Evolutionary conservation across 1,140 invertebrate species (phyloP), one percentile per base, ranked within the genome.

Genomic region (Drosophila prosaltans): DNA sequence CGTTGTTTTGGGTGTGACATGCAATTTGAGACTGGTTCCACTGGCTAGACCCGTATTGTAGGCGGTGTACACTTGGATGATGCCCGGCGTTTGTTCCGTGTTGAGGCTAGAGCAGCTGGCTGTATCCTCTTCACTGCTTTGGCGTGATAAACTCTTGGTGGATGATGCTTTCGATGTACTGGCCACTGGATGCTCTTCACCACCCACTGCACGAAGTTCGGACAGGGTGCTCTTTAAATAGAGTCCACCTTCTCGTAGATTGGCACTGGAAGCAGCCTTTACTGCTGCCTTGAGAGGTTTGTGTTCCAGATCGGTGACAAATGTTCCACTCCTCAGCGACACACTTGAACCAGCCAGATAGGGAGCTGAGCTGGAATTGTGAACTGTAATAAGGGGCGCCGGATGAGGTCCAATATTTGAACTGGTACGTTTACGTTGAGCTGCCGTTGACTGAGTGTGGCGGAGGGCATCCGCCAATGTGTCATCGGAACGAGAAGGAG

Each of bases 31-130:
- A 78, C 97, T 98, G 1, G 98, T 98, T 0, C 98, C 98, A 48
- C 95, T 95, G 3, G 97, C 97, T 68, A 99, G 92, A 26, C 98
- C 98, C 0, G 97, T 99, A 76, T 98, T 97, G 91, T 99, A 99
- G 2, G 98, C 98, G 1, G 97, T 97, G 91, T 97, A 99, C 26
- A 99, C 97, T 96, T 97, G 95, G 24, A 96, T 93, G 69, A 95
- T 95, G 30, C 95, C 95, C 0, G 30, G 57, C n/a, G 65, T 70
- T 61, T 78, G 88, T 5, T 91, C 90, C 0, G 81, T 61, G 40
- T 76, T 79, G 2, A 90, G 72, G 57, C 84, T 91, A 51, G 90
- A 85, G 26, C 86, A 90, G 71, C 90, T 91, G 67, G 80, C 73
- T 4, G 84, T 70, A n/a, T 91, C 90, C 59, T 91, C 90, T 9